phyloP scores from a whole-genome alignment of 2,797 vertebrate genomes.

The Neostethus bicornis region DNA sequence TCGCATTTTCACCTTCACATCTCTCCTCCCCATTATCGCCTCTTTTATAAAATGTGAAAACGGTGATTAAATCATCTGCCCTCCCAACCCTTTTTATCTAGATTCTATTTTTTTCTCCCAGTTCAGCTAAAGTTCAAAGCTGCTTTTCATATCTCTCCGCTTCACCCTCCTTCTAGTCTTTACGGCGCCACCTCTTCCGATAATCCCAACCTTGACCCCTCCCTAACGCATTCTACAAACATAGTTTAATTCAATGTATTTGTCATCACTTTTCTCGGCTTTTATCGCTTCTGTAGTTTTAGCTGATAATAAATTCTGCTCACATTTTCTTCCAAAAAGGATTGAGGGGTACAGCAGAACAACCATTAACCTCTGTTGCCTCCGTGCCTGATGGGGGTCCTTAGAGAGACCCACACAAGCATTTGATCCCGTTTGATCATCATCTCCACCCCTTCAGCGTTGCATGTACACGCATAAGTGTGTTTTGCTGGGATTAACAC shows the following conservation, averaged over 20 bases:
- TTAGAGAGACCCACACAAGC: conserved; percentile 39
- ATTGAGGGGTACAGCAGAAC: conserved; percentile 41
- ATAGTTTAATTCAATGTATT: conserved; percentile 36
- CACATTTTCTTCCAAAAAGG: conserved; percentile 35
- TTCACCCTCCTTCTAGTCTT: neutral
- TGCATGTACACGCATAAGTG: conserved; percentile 5
- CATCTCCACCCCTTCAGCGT: conserved; percentile 36
- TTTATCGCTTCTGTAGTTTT: conserved; percentile 5
- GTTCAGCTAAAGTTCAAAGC: conserved; percentile 48
- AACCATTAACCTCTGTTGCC: conserved; percentile 64
- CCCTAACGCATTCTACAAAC: conserved; percentile 46
- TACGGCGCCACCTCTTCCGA: conserved; percentile 22
- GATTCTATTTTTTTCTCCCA: conserved; percentile 11
- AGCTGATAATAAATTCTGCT: conserved; percentile 50
- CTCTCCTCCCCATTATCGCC: neutral
- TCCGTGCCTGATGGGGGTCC: conserved; percentile 39
- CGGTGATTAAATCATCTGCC: conserved; percentile 30
- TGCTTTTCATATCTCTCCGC: neutral
- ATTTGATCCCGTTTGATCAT: conserved; percentile 68
- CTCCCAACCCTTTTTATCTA: conserved; percentile 1
- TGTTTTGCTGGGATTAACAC: conserved; percentile 40
- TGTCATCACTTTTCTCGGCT: conserved; percentile 11
- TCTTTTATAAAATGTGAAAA: conserved; percentile 13
- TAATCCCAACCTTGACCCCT: conserved; percentile 36
- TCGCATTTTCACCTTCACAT: conserved; percentile 5